Base-by-base conservation (phyloP, 2,113 vertebrate species). In the Plestiodon gilberti region DNA sequence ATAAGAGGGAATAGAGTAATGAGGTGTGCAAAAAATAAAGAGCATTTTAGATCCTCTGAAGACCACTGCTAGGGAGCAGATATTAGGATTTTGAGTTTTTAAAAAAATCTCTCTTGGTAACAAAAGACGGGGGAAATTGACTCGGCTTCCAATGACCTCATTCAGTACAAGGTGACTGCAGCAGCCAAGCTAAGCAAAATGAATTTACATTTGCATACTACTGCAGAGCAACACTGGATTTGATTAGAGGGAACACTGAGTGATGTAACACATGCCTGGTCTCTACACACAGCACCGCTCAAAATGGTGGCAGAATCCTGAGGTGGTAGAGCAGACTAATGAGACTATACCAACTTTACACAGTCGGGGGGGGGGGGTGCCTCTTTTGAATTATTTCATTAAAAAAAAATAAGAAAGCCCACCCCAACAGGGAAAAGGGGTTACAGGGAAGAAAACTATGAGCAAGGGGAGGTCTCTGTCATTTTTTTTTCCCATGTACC, bases 101-200 rank as follows among this genome's bases (percentile, higher is more conserved):
- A 48, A 48, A 65, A 48, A 65, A 62, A 23, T 48, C 48, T 30
- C 20, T 52, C 3, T 59, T n/a, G 38, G 62, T 70, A 35, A 57
- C 22, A 2, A 14, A 22, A 25, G n/a, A 30, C 20, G 18, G 38
- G 40, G 59, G 40, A 20, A 38, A 59, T n/a, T 38, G 70, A 65
- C 75, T 40, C 52, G 22, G 33, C n/a, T 85, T 48, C 61, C 65
- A 2, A 35, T 10, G 76, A 79, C 76, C 84, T 79, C 57, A 1
- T 59, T 79, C 35, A 2, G 0, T 61, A 48, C 76, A 86, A 86
- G 76, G 84, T 79, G 76, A 86, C 76, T 86, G 84, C 65, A 6
- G 76, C 84, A 86, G n/a, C 35, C 3, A 1, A 48, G 76, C 23
- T 30, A 78, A 59, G 84, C 84, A 61, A 40, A 79, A 71, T 43